A percentile compares a stretch with the other conserved stretches of the same genome.
Conservation (phyloP, 2,113 vertebrate species). For the Origma solitaria region DNA sequence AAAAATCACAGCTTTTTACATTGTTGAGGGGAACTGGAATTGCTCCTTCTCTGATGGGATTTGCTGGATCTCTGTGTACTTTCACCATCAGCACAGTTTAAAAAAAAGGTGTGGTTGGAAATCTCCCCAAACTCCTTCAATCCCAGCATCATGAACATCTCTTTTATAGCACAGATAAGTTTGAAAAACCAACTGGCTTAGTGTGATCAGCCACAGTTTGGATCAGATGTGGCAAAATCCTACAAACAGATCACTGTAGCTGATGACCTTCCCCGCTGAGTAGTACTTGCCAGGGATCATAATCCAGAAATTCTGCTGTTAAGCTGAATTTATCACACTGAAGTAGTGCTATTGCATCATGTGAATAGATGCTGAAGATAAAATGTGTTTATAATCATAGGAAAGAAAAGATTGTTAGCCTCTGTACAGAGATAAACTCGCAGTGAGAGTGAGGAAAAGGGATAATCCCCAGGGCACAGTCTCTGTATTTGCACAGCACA, state of each 20-base stretch:
- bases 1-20: slow-evolving; percentile 45
- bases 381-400: not conserved
- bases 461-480: not conserved
- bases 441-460: not conserved
- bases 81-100: not conserved
- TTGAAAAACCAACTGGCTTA: not conserved
- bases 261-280: not conserved
- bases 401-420: not conserved
- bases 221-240: not conserved
- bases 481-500: not conserved
- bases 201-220: not conserved
- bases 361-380: not conserved
- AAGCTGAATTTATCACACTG: not conserved
- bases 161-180: not conserved
- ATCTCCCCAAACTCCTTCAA: not conserved
- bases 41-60: not conserved
- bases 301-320: not conserved
- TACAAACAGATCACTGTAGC: not conserved
- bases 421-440: not conserved
- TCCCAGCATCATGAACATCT: not conserved
- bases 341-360: not conserved
- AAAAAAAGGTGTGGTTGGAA: not conserved
- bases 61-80: not conserved
- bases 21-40: not conserved
- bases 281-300: not conserved